Evolutionary conservation across 2,888 invertebrate genomes (phyloP).

Genomic region (Lithophane leautieri): DNA sequence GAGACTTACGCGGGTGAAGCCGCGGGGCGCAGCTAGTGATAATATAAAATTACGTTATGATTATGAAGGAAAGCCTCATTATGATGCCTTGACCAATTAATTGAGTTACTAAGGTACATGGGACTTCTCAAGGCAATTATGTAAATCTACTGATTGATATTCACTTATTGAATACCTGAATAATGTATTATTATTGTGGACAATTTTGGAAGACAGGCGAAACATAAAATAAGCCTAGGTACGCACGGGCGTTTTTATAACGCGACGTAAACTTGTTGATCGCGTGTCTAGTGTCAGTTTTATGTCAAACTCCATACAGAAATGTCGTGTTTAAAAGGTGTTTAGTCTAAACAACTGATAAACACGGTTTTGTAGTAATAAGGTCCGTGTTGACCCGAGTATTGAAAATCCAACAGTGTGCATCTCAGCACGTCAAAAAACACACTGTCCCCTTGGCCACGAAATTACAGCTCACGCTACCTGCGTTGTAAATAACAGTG

Average conservation of each 20-base stretch:
- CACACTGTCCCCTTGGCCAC: not conserved
- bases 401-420: not conserved
- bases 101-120: conserved; percentile 1
- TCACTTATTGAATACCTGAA: not conserved
- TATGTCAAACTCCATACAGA: too few species aligned
- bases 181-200: not conserved
- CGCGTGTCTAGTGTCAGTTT: too few species aligned
- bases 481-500: too few species aligned
- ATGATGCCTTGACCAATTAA: not conserved
- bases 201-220: not conserved
- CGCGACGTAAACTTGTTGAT: too few species aligned
- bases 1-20: too few species aligned
- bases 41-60: not conserved
- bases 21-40: too few species aligned
- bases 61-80: too few species aligned
- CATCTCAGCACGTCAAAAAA: not conserved
- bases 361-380: too few species aligned
- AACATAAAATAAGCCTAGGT: not conserved
- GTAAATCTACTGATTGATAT: not conserved
- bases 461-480: too few species aligned
- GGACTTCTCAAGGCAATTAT: not conserved
- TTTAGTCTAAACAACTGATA: too few species aligned
- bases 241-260: not conserved
- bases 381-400: too few species aligned
- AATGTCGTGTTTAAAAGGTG: too few species aligned